Percentiles rank a stretch among this genome's conserved stretches.
Evolutionary conservation across 2,113 vertebrate species (phyloP).

Genomic region (Lipotes vexillifer): DNA sequence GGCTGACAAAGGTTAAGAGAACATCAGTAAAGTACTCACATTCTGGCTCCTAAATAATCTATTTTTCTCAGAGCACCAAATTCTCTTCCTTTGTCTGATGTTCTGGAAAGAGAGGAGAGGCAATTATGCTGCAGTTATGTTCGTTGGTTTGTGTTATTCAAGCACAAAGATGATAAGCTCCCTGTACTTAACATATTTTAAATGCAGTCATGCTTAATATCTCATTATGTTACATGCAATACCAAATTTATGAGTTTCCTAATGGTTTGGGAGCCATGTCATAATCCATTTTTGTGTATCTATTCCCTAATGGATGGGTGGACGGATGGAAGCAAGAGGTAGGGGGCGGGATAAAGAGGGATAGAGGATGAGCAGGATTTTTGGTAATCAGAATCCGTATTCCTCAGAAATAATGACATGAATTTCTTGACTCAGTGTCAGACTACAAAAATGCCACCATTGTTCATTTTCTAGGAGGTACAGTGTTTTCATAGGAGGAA

Average conservation of each 20-base stretch:
- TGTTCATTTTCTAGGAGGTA: background rate
- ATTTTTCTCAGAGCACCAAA: background rate
- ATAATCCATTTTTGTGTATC: background rate
- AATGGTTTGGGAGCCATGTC: background rate
- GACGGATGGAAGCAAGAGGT: background rate
- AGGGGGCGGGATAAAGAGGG: background rate
- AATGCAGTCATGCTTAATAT: slow-evolving; percentile 6
- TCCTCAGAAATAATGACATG: background rate
- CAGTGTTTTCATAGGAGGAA: background rate
- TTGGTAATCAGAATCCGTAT: background rate
- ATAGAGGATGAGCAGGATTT: background rate
- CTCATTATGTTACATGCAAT: background rate
- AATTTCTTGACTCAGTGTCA: background rate
- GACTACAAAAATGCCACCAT: background rate
- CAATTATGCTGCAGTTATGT: background rate
- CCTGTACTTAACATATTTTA: background rate
- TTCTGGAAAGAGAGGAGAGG: background rate
- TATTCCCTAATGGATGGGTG: background rate
- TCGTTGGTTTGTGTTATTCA: background rate
- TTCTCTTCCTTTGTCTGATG: background rate
- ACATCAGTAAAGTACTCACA: slow-evolving; percentile 35
- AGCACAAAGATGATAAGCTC: background rate
- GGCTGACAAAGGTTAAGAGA: slow-evolving; percentile 34
- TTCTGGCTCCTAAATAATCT: slow-evolving; percentile 8
- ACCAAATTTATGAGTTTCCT: background rate